These are phyloP conservation scores for Griposia aprilina DNA, from an alignment of 2,888 invertebrate genomes.

Conservation along the genomic window DNA sequence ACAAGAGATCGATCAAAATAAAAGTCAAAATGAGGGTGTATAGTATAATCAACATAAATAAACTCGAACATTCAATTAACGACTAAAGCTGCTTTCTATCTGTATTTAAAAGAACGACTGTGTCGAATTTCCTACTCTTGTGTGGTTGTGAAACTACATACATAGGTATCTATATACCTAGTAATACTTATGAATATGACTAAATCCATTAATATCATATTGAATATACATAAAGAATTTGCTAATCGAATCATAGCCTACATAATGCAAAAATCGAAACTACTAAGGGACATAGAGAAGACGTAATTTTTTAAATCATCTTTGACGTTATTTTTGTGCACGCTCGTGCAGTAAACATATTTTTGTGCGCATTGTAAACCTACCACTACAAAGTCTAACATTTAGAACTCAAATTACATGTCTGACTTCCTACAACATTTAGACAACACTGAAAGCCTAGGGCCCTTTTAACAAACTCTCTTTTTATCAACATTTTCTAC, in stretches of 20 bases:
- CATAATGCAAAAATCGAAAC: constrained; percentile 17
- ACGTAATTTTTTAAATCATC: neutral
- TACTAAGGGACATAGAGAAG: constrained; percentile 11
- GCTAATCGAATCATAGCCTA: constrained; percentile 28
- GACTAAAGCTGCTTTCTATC: constrained; percentile 58
- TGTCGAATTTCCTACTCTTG: constrained; percentile 47
- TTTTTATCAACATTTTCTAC: constrained; percentile 5
- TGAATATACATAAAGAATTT: neutral
- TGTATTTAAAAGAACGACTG: constrained; percentile 41
- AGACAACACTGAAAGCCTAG: constrained; percentile 57
- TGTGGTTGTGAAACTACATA: constrained; percentile 54
- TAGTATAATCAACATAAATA: constrained; percentile 66
- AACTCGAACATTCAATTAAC: constrained; percentile 58
- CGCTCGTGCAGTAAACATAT: constrained; percentile 44
- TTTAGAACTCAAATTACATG: constrained; percentile 26
- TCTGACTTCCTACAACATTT: constrained; percentile 45
- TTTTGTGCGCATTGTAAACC: constrained; percentile 47
- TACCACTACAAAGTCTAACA: constrained; percentile 41
- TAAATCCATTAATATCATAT: constrained; percentile 7
- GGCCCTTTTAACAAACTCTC: constrained; percentile 13
- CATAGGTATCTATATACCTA: neutral
- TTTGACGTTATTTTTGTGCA: constrained; percentile 33
- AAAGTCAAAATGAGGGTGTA: constrained; percentile 56
- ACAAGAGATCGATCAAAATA: neutral
- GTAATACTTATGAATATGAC: neutral